Conservation (phyloP, 2,888 invertebrate genomes). For the Caenorhabditis angaria region DNA sequence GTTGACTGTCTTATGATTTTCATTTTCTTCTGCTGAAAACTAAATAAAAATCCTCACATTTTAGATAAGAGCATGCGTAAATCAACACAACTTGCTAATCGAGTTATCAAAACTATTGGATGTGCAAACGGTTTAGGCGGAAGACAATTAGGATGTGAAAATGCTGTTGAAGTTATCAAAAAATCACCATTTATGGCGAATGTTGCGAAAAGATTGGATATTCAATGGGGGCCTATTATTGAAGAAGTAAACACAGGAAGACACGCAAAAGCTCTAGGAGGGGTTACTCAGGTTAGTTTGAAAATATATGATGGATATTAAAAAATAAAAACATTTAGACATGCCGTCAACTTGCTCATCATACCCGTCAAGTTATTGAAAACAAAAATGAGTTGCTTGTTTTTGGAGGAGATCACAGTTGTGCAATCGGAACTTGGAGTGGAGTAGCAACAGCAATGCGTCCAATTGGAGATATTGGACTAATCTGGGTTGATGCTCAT, state of each 20-base stretch:
- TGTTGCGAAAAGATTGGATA: constrained; percentile 44
- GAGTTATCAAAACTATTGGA: constrained; percentile 56
- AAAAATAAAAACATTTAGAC: constrained; percentile 29
- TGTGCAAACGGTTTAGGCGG: constrained; percentile 65
- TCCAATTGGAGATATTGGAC: constrained; percentile 60
- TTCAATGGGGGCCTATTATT: constrained; percentile 57
- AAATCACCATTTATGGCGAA: constrained; percentile 51
- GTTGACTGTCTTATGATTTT: background rate
- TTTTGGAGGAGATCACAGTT: constrained; percentile 62
- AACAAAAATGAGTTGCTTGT: no score
- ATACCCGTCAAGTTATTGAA: constrained; percentile 33
- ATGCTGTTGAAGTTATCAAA: constrained; percentile 56
- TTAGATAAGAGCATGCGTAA: constrained; percentile 24
- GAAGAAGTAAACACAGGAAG: constrained; percentile 61
- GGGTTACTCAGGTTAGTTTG: constrained; percentile 52
- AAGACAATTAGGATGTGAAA: constrained; percentile 66
- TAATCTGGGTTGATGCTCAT: constrained; percentile 68
- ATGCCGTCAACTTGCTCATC: constrained; percentile 52
- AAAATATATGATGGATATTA: background rate
- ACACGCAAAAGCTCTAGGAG: constrained; percentile 52
- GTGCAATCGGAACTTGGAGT: constrained; percentile 68
- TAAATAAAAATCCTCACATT: no score
- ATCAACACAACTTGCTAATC: constrained; percentile 38
- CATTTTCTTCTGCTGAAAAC: no score
- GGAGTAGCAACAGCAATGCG: constrained; percentile 60